These are phyloP conservation scores for Hydractinia symbiolongicarpus DNA, from an alignment of 30 jellyfish, hydroid and myxozoan species.

Conservation along the genomic window DNA sequence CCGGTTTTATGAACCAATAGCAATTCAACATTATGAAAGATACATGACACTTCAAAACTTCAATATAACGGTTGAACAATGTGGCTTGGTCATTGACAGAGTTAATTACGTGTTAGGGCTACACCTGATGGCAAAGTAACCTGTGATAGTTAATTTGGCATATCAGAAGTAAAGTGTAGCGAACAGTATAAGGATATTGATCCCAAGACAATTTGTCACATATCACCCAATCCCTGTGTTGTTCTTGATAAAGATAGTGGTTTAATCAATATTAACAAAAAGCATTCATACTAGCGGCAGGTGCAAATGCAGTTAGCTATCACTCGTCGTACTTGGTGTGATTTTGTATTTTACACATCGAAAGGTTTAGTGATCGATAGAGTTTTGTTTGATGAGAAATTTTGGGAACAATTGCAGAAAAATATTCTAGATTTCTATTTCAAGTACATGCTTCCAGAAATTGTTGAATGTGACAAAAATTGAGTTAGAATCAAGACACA, in stretches of 20 bases:
- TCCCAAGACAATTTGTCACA: slow-evolving; percentile 8
- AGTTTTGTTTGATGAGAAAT: not conserved
- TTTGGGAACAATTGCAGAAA: slow-evolving; percentile 1
- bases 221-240: slow-evolving; percentile 10
- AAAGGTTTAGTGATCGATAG: slow-evolving; percentile 4
- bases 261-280: not conserved
- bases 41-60: slow-evolving; percentile 12
- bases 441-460: no score
- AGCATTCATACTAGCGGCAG: not conserved
- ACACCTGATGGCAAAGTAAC: slow-evolving; percentile 22
- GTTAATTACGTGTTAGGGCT: slow-evolving; percentile 12
- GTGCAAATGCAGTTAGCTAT: slow-evolving; percentile 10
- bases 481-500: no score
- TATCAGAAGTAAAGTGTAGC: slow-evolving; percentile 3
- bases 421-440: not conserved
- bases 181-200: slow-evolving; percentile 20
- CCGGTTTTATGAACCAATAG: slow-evolving; percentile 21
- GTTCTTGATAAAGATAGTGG: slow-evolving; percentile 14
- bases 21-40: slow-evolving; percentile 10
- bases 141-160: slow-evolving; percentile 3
- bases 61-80: slow-evolving; percentile 12
- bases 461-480: no score
- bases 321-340: slow-evolving; percentile 18
- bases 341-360: slow-evolving; percentile 2
- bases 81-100: slow-evolving; percentile 22